Conservation (phyloP, 1,140 invertebrate species). For the Drosophila suzukii region DNA sequence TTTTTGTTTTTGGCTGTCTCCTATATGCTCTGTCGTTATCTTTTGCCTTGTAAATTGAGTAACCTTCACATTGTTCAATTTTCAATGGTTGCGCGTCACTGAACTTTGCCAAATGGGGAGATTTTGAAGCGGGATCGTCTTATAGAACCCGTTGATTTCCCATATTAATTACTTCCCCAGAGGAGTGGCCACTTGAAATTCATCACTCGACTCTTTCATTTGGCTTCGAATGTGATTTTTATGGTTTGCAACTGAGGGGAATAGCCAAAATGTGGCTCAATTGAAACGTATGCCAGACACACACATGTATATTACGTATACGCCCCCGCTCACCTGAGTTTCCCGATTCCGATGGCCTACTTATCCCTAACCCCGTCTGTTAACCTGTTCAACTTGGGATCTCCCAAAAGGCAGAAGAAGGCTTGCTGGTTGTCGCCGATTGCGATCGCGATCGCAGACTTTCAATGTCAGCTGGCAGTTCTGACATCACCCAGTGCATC, state of each 20-base stretch:
- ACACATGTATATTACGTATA: constrained; percentile 22
- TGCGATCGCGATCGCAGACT: constrained; percentile 8
- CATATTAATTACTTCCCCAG: constrained; percentile 7
- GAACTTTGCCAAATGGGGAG: constrained; percentile 31
- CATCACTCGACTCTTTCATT: constrained; percentile 18
- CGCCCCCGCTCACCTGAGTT: constrained; percentile 11
- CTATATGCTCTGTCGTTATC: constrained; percentile 50
- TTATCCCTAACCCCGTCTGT: constrained; percentile 8
- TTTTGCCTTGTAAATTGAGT: constrained; percentile 70
- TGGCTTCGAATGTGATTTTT: constrained; percentile 50
- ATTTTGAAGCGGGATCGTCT: constrained; percentile 3
- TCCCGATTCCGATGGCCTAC: constrained; percentile 1
- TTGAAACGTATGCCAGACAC: constrained; percentile 8
- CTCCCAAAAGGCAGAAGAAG: constrained; percentile 33
- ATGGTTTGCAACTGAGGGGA: constrained; percentile 49
- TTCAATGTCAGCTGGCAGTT: constrained; percentile 16
- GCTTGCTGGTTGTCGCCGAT: constrained; percentile 13
- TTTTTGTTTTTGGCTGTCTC: constrained; percentile 15
- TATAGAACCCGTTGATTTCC: constrained; percentile 13
- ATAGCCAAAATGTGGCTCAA: constrained; percentile 55
- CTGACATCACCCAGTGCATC: constrained; percentile 65
- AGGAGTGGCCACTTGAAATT: constrained; percentile 31
- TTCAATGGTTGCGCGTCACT: constrained; percentile 51
- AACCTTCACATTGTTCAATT: constrained; percentile 71
- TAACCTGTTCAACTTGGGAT: constrained; percentile 20